A percentile compares a stretch with the other conserved stretches of the same genome.
Evolutionary conservation across 2,888 invertebrate species (phyloP).

Genomic region (Napeogenes inachia): DNA sequence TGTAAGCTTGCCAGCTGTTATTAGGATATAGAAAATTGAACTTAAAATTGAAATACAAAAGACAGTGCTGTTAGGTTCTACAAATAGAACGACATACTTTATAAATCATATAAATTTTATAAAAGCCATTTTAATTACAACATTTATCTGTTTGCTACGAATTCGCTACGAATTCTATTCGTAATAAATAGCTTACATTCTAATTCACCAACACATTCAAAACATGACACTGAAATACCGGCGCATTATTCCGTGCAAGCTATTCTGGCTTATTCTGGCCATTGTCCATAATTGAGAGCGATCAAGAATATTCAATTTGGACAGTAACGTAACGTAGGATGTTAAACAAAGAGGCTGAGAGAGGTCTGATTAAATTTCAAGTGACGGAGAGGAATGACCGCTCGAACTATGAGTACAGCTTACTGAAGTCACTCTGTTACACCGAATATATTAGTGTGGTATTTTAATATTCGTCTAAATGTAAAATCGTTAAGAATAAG

Average conservation of each 20-base stretch:
- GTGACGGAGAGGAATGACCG: constrained; percentile 57
- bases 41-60: no score
- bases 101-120: no score
- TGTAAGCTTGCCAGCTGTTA: background rate
- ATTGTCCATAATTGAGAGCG: constrained; percentile 23
- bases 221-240: constrained; percentile 5
- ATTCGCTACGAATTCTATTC: background rate
- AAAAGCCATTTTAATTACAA: no score
- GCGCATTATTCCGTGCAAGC: background rate
- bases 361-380: constrained; percentile 58
- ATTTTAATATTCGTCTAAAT: background rate
- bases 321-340: constrained; percentile 17
- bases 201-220: background rate
- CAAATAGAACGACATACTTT: no score
- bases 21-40: background rate
- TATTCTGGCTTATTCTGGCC: constrained; percentile 9
- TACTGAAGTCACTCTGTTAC: constrained; percentile 31
- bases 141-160: no score
- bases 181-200: background rate
- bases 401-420: constrained; percentile 40
- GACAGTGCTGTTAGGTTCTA: no score
- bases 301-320: constrained; percentile 26
- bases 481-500: no score
- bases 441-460: constrained; percentile 22
- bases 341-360: constrained; percentile 30